Base-by-base conservation (phyloP, 2,113 vertebrate genomes). In the Cebus imitator region DNA sequence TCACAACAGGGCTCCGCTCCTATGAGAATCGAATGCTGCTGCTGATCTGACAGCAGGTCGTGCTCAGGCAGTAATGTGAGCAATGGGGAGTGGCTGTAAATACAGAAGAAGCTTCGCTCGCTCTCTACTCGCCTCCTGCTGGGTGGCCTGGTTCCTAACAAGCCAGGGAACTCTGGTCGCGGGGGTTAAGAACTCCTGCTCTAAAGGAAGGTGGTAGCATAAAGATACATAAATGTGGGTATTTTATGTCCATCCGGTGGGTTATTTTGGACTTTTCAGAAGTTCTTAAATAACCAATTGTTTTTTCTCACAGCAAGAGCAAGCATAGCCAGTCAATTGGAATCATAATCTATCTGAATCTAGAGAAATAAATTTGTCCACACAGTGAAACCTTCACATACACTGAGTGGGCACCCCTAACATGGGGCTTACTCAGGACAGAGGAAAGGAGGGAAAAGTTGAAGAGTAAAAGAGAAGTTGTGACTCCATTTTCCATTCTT, bases 181-280 rank as follows among this genome's bases (percentile, higher is more conserved):
- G 5, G 27, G 61, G 27, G 5, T 64, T 30, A 64, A 64, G 61
- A 64, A 6, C 12, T 6, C 48, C 9, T 30, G 66, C 57, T 57
- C 66, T 32, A 11, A 80, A 78, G 57, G 76, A 61, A 52, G 25
- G 68, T 21, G 32, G 13, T 7, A 32, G 43, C 14, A 50, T 0
- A 76, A 45, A 73, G 61, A 83, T 20, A 43, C 4, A 23, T 25
- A 40, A 23, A 57, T 75, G n/a, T 13, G 48, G 43, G 13, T 32
- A 20, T 30, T 68, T 70, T 25, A 23, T 25, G 50, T 55, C 16
- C 43, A 21, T 6, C 23, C 4, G 12, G 8, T 40, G 20, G 48
- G 21, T 90, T 48, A n/a, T 68, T 85, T 7, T 45, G 57, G 32
- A 72, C 72, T 68, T 82, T 68, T 58, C 68, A 57, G 79, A 95